Percentiles rank a stretch among this genome's conserved stretches.
Conservation (phyloP, 1,140 invertebrate species). For the Drosophila pectinifera region DNA sequence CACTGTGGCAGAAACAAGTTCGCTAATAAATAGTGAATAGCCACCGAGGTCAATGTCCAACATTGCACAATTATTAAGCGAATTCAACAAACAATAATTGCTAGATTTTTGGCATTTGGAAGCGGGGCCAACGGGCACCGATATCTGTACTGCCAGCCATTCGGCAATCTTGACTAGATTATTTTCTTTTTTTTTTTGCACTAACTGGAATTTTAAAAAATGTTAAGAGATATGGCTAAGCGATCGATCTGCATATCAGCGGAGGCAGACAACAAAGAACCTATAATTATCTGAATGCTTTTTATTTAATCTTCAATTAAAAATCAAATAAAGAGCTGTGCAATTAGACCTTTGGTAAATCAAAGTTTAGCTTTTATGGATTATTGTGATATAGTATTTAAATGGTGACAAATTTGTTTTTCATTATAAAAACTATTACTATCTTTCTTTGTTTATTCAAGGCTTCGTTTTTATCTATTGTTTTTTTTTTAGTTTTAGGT, state of each 20-base stretch:
- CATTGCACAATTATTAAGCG: constrained; percentile 41
- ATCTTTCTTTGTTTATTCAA: too few species aligned
- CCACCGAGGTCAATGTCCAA: constrained; percentile 40
- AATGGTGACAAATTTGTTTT: background rate
- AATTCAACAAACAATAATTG: constrained; percentile 17
- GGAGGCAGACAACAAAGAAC: constrained; percentile 8
- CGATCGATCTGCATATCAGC: constrained; percentile 9
- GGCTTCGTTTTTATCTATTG: background rate
- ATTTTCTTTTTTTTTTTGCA: constrained; percentile 16
- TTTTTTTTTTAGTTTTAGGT: background rate
- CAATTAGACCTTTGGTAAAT: background rate
- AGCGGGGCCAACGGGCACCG: constrained; percentile 9
- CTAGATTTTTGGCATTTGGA: constrained; percentile 22
- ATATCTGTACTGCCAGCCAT: background rate
- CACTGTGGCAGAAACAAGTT: constrained; percentile 20
- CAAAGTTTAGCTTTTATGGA: background rate
- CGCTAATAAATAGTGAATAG: constrained; percentile 36
- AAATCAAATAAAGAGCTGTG: background rate
- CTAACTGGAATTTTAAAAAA: constrained; percentile 17
- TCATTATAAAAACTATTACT: too few species aligned
- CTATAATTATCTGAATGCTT: background rate
- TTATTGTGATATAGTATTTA: background rate
- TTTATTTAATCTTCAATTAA: background rate
- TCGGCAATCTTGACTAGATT: constrained; percentile 34
- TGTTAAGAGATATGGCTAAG: constrained; percentile 18